These are phyloP conservation scores for Morus bassanus DNA, from an alignment of 2,797 vertebrate genomes.

Conservation along the genomic window DNA sequence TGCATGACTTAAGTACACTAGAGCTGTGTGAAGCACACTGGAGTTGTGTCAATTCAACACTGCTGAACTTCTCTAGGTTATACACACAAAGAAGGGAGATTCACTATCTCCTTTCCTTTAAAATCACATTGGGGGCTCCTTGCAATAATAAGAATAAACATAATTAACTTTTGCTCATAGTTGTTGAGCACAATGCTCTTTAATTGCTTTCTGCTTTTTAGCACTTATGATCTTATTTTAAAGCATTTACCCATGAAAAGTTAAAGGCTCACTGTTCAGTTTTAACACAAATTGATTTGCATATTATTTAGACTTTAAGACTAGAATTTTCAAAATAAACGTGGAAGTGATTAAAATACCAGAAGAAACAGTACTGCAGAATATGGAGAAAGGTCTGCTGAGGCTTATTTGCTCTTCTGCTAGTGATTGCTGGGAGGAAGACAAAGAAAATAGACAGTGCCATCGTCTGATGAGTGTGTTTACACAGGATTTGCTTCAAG, in stretches of 20 bases:
- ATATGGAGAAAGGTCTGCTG: not conserved
- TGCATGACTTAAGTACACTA: not conserved
- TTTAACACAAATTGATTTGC: not conserved
- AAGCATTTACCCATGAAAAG: not conserved
- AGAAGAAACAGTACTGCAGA: not conserved
- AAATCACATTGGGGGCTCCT: not conserved
- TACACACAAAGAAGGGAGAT: not conserved
- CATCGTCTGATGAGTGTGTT: not conserved
- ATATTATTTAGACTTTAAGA: not conserved
- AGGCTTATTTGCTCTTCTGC: not conserved
- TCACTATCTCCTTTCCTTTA: not conserved
- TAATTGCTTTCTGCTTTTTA: not conserved
- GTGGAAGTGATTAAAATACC: not conserved
- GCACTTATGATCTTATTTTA: not conserved
- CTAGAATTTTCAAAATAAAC: not conserved
- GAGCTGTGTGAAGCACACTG: not conserved
- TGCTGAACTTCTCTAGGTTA: not conserved
- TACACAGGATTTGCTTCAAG: not conserved
- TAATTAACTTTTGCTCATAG: not conserved
- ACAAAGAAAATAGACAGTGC: not conserved
- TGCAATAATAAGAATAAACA: not conserved
- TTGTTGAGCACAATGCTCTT: not conserved
- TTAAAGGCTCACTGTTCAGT: not conserved
- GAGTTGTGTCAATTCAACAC: not conserved
- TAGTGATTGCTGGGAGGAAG: not conserved